Evolutionary conservation across 2,888 invertebrate genomes (phyloP), one percentile per base, ranked within the genome.

Genomic region (Drosophila nr. perissopoda): DNA sequence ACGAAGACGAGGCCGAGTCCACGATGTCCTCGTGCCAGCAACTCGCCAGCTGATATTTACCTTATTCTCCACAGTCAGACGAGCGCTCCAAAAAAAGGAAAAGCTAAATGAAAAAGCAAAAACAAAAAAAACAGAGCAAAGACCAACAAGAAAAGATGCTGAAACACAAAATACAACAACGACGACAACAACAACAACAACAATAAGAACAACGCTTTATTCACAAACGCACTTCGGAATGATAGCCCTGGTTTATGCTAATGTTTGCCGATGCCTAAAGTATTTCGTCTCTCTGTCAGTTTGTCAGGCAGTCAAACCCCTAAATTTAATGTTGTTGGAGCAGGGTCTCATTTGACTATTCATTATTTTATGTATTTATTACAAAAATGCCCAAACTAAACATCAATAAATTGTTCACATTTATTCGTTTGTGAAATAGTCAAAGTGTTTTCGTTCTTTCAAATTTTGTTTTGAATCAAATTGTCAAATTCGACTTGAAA

Each of bases 191-290:
- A 56, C 54, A 75, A 42, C 34, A 65, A 57, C 34, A 66, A 49
- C 42, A 45, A 34, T 18, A 45, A 21, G 33, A 33, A 21, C 31
- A 36, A 40, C 54, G 78, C 65, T 74, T 78, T 71, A 74, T 78
- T 69, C 78, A 65, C 62, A 72, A 85, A 86, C 88, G 77, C 80
- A 82, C 83, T 84, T 84, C 51, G 89, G 59, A 79, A 84, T 89
- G 85, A 84, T 89, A 84, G 83, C 89, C 82, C 85, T 82, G 89
- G 87, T 74, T 84, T 84, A 89, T 85, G 86, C 83, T 89, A 87
- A 85, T 89, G 88, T 72, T 78, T 79, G 74, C 80, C 70, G 63
- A 66, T 79, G 69, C 73, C 66, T 77, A 69, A 78, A 80, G 71
- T 68, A 78, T 64, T 51, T 63, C 52, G 65, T 51, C 48, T 63